A percentile compares a stretch with the other conserved stretches of the same genome.
Conservation (phyloP, 2,888 invertebrate genomes). For the Leucoptera coffeella region DNA sequence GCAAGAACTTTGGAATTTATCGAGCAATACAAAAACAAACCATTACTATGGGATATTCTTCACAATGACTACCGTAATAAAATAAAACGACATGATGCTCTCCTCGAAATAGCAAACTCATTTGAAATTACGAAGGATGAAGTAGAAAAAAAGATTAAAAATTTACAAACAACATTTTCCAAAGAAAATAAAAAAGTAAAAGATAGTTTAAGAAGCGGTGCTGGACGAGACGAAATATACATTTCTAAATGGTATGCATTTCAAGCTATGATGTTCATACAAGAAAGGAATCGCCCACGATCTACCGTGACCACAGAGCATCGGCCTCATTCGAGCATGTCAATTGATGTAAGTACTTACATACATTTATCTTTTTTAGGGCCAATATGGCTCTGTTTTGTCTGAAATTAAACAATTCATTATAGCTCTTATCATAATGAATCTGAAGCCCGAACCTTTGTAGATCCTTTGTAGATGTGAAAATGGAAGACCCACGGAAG, state of each 20-base stretch:
- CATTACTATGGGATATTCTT: conserved; percentile 12
- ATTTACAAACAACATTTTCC: conserved; percentile 9
- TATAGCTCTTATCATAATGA: too few relatives aligned
- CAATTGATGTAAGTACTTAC: conserved; percentile 6
- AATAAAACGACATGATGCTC: conserved; percentile 10
- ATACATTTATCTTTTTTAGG: conserved; percentile 4
- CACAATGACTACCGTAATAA: conserved; percentile 10
- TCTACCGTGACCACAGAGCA: conserved; percentile 9
- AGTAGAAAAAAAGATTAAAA: conserved; percentile 10
- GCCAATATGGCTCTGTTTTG: conserved; percentile 3
- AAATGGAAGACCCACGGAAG: too few relatives aligned
- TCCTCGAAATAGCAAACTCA: conserved; percentile 9
- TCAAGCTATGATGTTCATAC: conserved; percentile 9
- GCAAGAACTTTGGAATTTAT: conserved; percentile 12
- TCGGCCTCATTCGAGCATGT: conserved; percentile 8
- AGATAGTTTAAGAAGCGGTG: conserved; percentile 9
- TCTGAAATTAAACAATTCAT: conserved; percentile 3
- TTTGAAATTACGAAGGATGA: conserved; percentile 9
- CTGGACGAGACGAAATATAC: conserved; percentile 7
- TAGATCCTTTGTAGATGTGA: too few relatives aligned
- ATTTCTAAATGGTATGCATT: conserved; percentile 9
- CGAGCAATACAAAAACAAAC: conserved; percentile 12
- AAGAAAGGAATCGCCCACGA: conserved; percentile 10
- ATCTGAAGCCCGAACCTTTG: too few relatives aligned
- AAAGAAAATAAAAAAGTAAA: conserved; percentile 10